Base-by-base conservation (phyloP, 2,888 invertebrate genomes). In the Petrolisthes manimaculis region DNA sequence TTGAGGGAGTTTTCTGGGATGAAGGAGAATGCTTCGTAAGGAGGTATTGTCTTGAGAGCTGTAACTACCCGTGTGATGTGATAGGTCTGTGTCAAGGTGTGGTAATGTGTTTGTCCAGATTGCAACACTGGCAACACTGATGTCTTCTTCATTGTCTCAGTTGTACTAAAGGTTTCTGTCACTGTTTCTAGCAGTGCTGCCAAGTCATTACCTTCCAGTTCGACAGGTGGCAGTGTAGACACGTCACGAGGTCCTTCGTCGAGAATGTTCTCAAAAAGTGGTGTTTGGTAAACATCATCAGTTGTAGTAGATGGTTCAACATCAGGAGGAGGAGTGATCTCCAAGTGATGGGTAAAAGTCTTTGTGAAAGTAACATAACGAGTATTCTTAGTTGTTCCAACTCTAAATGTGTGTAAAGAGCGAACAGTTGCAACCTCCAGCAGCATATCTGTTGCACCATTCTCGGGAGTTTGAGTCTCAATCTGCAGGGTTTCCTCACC, bases 161-260 rank as follows among this genome's bases (percentile, higher is more conserved):
- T 97, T 5, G 97, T 97, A 92, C 97, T 97, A 93, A 97, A 98
- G 4, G 97, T 97, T 93, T 98, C 97, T 0, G 97, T 97, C 77
- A 97, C 94, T 0, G 97, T 97, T 94, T 97, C 97, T 24, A 91
- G 85, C 24, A 91, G 69, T 14, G 85, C 89, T 9, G 80, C 80
- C 83, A 98, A 93, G 0, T 97, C 97, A 18, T 97, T 97, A 0
- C 97, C 97, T 93, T 96, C 96, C 93, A 95, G 95, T 92, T 96
- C 96, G 90, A 97, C 95, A 0, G 97, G 95, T 12, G 97, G 97
- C 69, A 97, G 94, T 0, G 97, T 97, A 12, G 96, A 97, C 86
- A 97, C 95, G 92, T 92, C 92, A 85, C 91, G 92, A 12, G 92
- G 92, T 0, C 92, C 92, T 18, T 80, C 69, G 18, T 91, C 92